These are phyloP conservation scores for Rhinophrynus dorsalis DNA, from an alignment of 2,797 vertebrate species.

Conservation along the genomic window DNA sequence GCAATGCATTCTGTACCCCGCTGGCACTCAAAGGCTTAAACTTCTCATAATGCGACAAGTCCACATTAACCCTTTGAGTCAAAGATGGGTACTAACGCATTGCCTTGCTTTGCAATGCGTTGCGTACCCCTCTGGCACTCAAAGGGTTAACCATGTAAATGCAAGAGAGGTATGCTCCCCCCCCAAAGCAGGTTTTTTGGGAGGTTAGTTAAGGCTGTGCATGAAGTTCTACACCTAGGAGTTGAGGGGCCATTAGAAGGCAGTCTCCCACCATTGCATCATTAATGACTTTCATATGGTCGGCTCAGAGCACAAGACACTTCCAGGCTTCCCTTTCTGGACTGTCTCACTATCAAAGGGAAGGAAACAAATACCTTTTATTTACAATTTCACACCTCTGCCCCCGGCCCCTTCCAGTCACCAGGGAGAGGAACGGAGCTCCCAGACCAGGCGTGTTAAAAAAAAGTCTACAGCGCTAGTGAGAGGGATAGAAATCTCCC, in stretches of 20 bases:
- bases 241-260: background rate
- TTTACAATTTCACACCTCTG: constrained; percentile 37
- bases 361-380: constrained; percentile 19
- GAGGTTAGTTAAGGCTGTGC: no score
- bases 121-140: no score
- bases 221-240: background rate
- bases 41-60: no score
- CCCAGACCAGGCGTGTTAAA: background rate
- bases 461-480: background rate
- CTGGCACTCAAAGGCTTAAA: no score
- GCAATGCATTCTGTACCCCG: no score
- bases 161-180: no score
- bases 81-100: no score
- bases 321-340: background rate
- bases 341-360: constrained; percentile 4
- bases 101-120: no score
- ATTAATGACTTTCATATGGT: constrained; percentile 27
- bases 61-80: no score
- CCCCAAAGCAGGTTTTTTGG: no score
- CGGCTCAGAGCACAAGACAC: background rate
- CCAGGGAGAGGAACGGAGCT: background rate
- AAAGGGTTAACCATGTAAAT: no score
- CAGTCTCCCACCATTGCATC: background rate
- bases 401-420: background rate
- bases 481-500: no score